These are phyloP conservation scores for Drosophila testacea DNA, from an alignment of 2,888 invertebrate genomes.

Conservation along the genomic window DNA sequence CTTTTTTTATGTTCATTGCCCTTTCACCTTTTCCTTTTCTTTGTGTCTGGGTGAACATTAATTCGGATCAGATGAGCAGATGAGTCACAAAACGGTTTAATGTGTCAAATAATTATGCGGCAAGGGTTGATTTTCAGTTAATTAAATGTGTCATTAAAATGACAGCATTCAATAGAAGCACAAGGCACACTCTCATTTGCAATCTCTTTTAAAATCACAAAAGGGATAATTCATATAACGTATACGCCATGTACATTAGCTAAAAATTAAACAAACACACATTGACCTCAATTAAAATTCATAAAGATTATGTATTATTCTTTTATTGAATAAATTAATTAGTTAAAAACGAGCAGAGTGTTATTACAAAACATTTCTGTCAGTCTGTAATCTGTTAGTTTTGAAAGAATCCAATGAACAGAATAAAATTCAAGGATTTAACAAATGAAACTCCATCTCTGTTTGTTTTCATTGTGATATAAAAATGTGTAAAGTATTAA, in stretches of 20 bases:
- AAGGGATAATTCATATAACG: conserved; percentile 10
- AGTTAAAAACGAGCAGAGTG: not conserved
- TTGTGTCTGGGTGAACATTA: conserved; percentile 47
- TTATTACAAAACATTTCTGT: too few relatives aligned
- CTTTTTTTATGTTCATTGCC: conserved; percentile 42
- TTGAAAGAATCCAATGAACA: too few relatives aligned
- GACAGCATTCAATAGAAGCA: conserved; percentile 12
- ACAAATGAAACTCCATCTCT: too few relatives aligned
- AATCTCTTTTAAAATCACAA: not conserved
- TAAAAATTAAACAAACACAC: not conserved
- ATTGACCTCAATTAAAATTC: conserved; percentile 11
- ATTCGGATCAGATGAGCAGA: conserved; percentile 65
- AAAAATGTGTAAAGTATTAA: not conserved
- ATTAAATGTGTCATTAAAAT: conserved; percentile 67
- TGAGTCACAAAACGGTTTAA: conserved; percentile 74
- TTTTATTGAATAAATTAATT: not conserved
- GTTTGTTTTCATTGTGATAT: not conserved
- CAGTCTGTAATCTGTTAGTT: too few relatives aligned
- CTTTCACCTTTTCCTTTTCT: conserved; percentile 28
- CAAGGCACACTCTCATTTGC: not conserved
- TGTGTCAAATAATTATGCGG: conserved; percentile 66
- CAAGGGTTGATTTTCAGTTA: conserved; percentile 68
- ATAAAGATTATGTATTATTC: not conserved
- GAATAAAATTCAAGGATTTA: too few relatives aligned
- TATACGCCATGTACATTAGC: conserved; percentile 7